Evolutionary conservation across 1,140 invertebrate genomes (phyloP), one percentile per base, ranked within the genome.

Genomic region (Lethocerus indicus): DNA sequence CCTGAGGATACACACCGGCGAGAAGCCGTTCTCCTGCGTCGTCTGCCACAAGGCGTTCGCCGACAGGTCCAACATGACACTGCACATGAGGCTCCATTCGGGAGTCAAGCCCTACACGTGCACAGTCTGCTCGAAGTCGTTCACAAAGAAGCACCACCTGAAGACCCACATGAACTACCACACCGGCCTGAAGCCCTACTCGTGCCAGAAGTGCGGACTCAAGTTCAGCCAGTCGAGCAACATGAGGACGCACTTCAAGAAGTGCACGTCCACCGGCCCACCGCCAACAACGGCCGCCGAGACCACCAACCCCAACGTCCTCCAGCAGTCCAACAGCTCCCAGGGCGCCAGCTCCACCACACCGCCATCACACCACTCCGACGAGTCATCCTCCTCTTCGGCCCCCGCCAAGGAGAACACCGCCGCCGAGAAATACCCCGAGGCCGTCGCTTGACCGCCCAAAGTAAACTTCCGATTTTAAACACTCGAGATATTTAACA

Each of bases 21-120:
- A 87, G 59, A 76, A 84, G 57, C 83, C 83, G 0, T 83, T 79
- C 60, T 68, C 76, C 43, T 81, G 78, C 58, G 66, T 72, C 28
- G 71, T 77, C 51, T 80, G 77, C 56, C 73, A 76, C 50, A 79
- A 79, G 60, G 71, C 76, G 1, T 88, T 90, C 60, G 86, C 82
- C 3, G 83, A 87, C 61, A 66, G 81, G 43, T 84, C 81, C 36
- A 87, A 87, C 60, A 83, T 87, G 78, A 84, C 79, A 4, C 64
- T 85, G 9, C 83, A 87, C 64, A 74, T 80, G 52, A 67, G 81
- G 47, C 63, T 87, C 4, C 83, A 87, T 58, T 80, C 80, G 46
- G 82, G 82, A 25, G 75, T 88, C 24, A 86, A 89, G 56, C 89
- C 89, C 0, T 93, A 91, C 62, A 75, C 81, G 23, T 93, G 89